phyloP scores from a whole-genome alignment of 2,797 vertebrate species.

The Cuniculus paca region DNA sequence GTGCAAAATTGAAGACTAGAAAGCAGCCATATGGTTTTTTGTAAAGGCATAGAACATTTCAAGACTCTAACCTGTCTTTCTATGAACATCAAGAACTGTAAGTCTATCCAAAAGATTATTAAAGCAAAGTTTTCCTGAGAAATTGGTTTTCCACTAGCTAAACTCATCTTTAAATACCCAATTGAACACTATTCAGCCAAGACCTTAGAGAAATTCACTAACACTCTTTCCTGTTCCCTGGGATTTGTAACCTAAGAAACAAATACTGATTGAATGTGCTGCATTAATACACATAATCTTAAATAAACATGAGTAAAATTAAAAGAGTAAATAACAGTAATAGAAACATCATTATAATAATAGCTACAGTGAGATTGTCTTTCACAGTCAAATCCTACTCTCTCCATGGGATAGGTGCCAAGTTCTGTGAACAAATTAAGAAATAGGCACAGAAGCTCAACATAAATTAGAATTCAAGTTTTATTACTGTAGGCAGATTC shows the following conservation, averaged over 20 bases:
- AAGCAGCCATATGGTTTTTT: neutral
- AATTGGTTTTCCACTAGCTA: neutral
- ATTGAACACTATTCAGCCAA: neutral
- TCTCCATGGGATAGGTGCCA: neutral
- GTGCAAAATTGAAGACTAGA: neutral
- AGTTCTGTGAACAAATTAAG: constrained; percentile 38
- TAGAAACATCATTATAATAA: neutral
- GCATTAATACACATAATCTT: neutral
- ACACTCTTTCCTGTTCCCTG: neutral
- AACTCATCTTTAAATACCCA: neutral
- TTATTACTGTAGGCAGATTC: neutral
- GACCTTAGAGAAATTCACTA: neutral
- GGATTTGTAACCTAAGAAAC: constrained; percentile 1
- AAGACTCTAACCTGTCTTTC: neutral
- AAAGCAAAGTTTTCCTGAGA: constrained; percentile 12
- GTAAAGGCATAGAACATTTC: neutral
- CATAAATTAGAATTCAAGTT: neutral
- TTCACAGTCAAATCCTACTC: neutral
- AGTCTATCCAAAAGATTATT: neutral
- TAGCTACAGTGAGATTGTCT: constrained; percentile 26
- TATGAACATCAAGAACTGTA: neutral
- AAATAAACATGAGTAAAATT: constrained; percentile 19
- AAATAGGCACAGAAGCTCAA: neutral
- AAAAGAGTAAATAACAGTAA: constrained; percentile 13
- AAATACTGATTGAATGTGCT: neutral